Conservation (phyloP, 2,888 invertebrate species). For the Meliscaeva auricollis region DNA sequence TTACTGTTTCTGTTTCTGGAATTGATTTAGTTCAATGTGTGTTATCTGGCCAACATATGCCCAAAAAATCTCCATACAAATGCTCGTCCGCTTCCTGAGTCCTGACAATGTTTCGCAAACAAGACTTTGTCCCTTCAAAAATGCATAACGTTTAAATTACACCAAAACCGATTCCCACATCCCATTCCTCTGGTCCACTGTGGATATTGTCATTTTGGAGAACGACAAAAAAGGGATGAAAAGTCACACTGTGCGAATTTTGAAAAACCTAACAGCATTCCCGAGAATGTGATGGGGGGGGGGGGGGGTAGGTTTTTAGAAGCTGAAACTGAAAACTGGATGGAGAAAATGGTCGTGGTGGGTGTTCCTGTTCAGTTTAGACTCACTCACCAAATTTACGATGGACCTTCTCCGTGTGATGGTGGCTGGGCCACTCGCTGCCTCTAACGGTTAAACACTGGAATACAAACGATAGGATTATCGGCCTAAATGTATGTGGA, state of each 20-base stretch:
- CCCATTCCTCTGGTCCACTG: background rate
- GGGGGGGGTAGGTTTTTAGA: background rate
- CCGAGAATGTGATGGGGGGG: slow-evolving; percentile 27
- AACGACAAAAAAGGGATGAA: slow-evolving; percentile 49
- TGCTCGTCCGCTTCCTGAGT: slow-evolving; percentile 10
- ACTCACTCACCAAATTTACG: slow-evolving; percentile 61
- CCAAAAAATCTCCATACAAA: slow-evolving; percentile 63
- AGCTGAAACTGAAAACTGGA: background rate
- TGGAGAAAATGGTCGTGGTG: background rate
- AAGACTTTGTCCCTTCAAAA: slow-evolving; percentile 60
- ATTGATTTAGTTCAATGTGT: slow-evolving; percentile 73
- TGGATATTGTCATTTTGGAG: background rate
- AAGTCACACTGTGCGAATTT: slow-evolving; percentile 59
- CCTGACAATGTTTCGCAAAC: slow-evolving; percentile 35
- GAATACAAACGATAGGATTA: slow-evolving; percentile 76
- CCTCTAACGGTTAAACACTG: slow-evolving; percentile 61
- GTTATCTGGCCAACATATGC: slow-evolving; percentile 67
- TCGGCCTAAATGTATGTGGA: slow-evolving; percentile 67
- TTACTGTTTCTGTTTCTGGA: slow-evolving; percentile 22
- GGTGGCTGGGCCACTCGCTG: no score
- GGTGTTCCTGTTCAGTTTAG: slow-evolving; percentile 5
- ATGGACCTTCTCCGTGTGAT: slow-evolving; percentile 66
- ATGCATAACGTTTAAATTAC: slow-evolving; percentile 70
- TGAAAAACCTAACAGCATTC: slow-evolving; percentile 55
- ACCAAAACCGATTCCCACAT: slow-evolving; percentile 8